Evolutionary conservation across 2,888 invertebrate species (phyloP).

Genomic region (Caenorhabditis sp.): DNA sequence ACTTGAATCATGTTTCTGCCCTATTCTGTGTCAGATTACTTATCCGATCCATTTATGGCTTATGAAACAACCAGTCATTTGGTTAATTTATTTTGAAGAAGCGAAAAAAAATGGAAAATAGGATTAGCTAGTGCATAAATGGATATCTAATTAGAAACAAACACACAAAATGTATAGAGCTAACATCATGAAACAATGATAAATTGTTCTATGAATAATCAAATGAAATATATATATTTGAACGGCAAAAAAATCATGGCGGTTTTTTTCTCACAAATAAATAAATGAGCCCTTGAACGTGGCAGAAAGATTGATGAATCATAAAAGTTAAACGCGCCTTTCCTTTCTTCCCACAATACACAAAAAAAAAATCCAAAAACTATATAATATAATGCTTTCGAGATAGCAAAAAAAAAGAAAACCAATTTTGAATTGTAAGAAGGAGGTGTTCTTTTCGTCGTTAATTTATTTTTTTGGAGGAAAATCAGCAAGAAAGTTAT

Average conservation of each 20-base stretch:
- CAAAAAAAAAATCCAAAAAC: background rate
- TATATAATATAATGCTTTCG: slow-evolving; percentile 4
- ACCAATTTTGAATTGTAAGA: background rate
- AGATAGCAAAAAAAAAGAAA: background rate
- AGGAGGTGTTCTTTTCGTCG: background rate
- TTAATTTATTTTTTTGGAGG: background rate
- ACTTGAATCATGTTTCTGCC: background rate
- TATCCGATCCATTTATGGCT: background rate
- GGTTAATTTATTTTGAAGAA: background rate
- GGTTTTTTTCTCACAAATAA: background rate
- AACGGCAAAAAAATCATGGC: background rate
- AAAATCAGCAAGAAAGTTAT: background rate
- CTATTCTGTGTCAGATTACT: background rate
- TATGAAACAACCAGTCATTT: background rate
- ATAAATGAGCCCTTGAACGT: slow-evolving; percentile 1
- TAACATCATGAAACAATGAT: background rate
- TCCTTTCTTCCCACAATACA: slow-evolving; percentile 2
- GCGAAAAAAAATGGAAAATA: background rate
- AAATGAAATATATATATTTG: background rate
- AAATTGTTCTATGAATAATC: background rate
- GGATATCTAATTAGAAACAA: background rate
- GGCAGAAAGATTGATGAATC: slow-evolving; percentile 34
- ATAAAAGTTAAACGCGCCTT: slow-evolving; percentile 18
- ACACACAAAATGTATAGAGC: background rate
- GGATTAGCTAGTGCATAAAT: background rate